Conservation (phyloP, 2,888 invertebrate genomes). For the Cosmia trapezina region DNA sequence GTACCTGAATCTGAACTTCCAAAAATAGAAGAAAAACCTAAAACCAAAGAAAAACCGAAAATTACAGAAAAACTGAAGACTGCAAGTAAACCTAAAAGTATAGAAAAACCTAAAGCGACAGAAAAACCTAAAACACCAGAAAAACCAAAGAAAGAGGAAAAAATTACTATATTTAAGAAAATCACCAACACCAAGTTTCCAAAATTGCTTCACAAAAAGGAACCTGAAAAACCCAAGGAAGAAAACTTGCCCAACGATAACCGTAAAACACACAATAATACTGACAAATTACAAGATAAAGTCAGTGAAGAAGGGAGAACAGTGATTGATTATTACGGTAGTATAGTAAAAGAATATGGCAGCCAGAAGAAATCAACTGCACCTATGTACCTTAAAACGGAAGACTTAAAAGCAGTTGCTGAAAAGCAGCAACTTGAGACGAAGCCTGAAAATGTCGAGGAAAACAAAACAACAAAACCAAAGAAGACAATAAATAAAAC, state of each 20-base stretch:
- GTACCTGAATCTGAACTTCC: constrained; percentile 50
- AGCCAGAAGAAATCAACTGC: constrained; percentile 85
- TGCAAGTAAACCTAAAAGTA: constrained; percentile 68
- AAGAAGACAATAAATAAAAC: constrained; percentile 71
- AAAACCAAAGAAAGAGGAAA: constrained; percentile 81
- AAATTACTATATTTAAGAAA: constrained; percentile 83
- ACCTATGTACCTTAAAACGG: constrained; percentile 91
- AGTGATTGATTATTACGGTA: constrained; percentile 95
- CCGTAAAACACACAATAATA: constrained; percentile 67
- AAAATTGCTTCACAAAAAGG: constrained; percentile 83
- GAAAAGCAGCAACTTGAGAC: constrained; percentile 84
- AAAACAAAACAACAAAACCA: constrained; percentile 67
- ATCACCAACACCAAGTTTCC: constrained; percentile 84
- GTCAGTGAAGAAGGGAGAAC: constrained; percentile 92
- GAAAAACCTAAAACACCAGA: constrained; percentile 67
- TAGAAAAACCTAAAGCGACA: constrained; percentile 66
- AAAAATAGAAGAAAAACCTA: constrained; percentile 67
- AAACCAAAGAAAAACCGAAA: constrained; percentile 63
- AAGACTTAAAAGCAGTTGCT: constrained; percentile 91
- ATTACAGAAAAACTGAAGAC: constrained; percentile 68
- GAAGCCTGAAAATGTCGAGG: constrained; percentile 69
- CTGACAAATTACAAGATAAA: constrained; percentile 78
- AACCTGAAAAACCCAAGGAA: constrained; percentile 72
- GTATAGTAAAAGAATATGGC: constrained; percentile 94
- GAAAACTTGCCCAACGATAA: constrained; percentile 60